Conservation (phyloP, 2,888 invertebrate genomes). For the Cantharis rustica region DNA sequence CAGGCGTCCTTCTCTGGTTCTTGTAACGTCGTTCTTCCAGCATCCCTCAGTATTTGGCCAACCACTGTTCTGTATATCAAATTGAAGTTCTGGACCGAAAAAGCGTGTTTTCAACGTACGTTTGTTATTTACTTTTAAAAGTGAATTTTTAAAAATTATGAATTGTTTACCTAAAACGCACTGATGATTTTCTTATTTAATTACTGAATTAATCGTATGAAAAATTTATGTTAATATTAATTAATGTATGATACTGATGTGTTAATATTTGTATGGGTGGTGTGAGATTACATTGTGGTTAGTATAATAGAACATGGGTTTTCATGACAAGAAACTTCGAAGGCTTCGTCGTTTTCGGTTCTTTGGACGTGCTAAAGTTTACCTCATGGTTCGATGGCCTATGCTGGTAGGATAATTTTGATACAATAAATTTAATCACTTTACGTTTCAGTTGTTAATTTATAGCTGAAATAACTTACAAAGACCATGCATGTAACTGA, state of each 20-base stretch:
- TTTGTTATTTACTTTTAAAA: neutral
- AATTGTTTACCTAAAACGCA: neutral
- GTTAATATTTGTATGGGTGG: neutral
- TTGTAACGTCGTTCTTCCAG: conserved; percentile 28
- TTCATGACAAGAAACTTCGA: conserved; percentile 62
- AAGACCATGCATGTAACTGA: conserved; percentile 25
- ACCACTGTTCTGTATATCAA: conserved; percentile 27
- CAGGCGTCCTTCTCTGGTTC: conserved; percentile 17
- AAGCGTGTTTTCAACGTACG: conserved; percentile 11
- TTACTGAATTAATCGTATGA: neutral
- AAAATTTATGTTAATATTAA: neutral
- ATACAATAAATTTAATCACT: conserved; percentile 29
- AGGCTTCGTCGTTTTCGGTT: conserved; percentile 62
- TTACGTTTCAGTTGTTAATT: conserved; percentile 16
- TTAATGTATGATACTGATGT: neutral
- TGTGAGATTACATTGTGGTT: neutral
- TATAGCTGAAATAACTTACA: conserved; percentile 24
- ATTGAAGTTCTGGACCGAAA: neutral
- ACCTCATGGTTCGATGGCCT: conserved; percentile 65
- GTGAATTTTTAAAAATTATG: neutral
- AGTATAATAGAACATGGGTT: conserved; percentile 52
- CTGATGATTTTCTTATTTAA: neutral
- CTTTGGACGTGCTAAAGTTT: conserved; percentile 66
- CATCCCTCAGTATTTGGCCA: conserved; percentile 31
- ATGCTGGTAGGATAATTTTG: conserved; percentile 58